phyloP scores from a whole-genome alignment of 2,888 invertebrate genomes.

The Azorinus chamasolen region DNA sequence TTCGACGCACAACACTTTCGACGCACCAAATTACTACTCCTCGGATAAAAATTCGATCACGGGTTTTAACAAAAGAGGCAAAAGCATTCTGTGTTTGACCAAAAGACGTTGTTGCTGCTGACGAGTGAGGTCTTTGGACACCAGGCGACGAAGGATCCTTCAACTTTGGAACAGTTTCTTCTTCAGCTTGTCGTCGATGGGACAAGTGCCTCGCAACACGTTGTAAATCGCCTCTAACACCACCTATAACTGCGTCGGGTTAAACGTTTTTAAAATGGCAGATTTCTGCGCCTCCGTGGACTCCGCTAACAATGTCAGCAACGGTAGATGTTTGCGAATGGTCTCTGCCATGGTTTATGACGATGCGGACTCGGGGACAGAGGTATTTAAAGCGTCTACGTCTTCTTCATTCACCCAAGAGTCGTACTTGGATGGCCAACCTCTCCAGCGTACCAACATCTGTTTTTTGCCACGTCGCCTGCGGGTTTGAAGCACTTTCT shows the following conservation, averaged over 20 bases:
- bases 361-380: background rate
- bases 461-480: slow-evolving; percentile 18
- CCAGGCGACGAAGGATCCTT: slow-evolving; percentile 37
- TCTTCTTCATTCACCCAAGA: slow-evolving; percentile 42
- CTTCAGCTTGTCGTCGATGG: slow-evolving; percentile 32
- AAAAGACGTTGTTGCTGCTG: slow-evolving; percentile 36
- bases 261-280: slow-evolving; percentile 31
- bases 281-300: slow-evolving; percentile 18
- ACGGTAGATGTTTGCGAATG: slow-evolving; percentile 30
- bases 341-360: slow-evolving; percentile 21
- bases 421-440: slow-evolving; percentile 41
- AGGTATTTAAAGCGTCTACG: slow-evolving; percentile 19
- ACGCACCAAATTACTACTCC: slow-evolving; percentile 1
- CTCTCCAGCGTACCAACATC: slow-evolving; percentile 37
- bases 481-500: slow-evolving; percentile 27
- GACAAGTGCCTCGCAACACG: slow-evolving; percentile 45
- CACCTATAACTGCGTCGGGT: slow-evolving; percentile 17
- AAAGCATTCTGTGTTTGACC: slow-evolving; percentile 28
- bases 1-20: too few relatives aligned
- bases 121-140: slow-evolving; percentile 18
- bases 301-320: slow-evolving; percentile 29
- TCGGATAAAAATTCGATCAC: slow-evolving; percentile 15
- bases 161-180: slow-evolving; percentile 29
- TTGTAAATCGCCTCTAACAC: slow-evolving; percentile 53
- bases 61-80: slow-evolving; percentile 43